Percentiles rank a stretch among this genome's conserved stretches.
Conservation (phyloP, 2,888 invertebrate species). For the Frankliniella fusca region DNA sequence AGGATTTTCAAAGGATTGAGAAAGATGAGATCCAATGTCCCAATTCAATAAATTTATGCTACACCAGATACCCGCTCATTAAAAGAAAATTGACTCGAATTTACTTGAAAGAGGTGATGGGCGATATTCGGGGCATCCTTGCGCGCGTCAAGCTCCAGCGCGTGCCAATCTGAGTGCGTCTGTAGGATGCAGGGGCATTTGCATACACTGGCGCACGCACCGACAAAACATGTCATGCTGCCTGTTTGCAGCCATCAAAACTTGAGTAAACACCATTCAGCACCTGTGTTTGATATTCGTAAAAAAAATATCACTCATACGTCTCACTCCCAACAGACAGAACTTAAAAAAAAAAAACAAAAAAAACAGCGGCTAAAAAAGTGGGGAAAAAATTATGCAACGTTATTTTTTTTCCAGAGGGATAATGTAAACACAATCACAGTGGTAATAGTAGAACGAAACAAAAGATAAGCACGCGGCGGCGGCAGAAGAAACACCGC, state of each 20-base stretch:
- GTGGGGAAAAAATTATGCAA: neutral
- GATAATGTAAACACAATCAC: constrained; percentile 23
- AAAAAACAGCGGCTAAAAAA: neutral
- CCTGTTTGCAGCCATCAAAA: neutral
- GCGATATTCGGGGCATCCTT: too few relatives aligned
- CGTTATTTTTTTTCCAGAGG: constrained; percentile 4
- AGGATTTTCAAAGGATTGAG: neutral
- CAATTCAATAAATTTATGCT: too few relatives aligned
- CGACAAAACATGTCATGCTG: neutral
- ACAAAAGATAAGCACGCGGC: constrained; percentile 1
- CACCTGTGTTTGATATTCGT: constrained; percentile 5
- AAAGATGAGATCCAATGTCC: too few relatives aligned
- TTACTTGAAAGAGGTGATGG: too few relatives aligned
- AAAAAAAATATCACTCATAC: neutral
- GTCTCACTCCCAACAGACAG: too few relatives aligned
- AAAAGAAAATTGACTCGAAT: neutral
- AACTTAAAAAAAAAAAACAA: neutral
- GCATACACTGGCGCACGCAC: neutral
- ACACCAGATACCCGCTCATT: neutral
- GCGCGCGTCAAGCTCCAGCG: too few relatives aligned
- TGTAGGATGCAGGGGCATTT: neutral
- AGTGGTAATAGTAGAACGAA: neutral
- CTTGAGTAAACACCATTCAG: neutral
- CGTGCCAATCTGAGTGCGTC: neutral
- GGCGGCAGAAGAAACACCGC: neutral